phyloP scores from a whole-genome alignment of 1,140 invertebrate species.

The Psix sp. region DNA sequence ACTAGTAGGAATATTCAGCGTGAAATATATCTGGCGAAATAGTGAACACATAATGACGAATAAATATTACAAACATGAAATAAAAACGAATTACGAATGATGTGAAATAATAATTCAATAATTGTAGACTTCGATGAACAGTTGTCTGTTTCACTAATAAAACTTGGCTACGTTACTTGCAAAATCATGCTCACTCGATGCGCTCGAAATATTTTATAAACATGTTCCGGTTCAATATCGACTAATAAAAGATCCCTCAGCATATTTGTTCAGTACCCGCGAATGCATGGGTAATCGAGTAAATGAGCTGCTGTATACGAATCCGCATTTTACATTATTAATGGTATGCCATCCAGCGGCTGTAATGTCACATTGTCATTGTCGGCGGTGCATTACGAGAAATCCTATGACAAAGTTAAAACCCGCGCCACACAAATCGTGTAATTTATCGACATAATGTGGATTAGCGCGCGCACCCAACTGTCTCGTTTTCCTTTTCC shows the following conservation, averaged over 20 bases:
- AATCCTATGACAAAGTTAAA: constrained; percentile 43
- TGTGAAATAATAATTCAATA: constrained; percentile 48
- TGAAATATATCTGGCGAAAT: no score
- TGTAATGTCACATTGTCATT: constrained; percentile 60
- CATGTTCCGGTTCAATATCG: constrained; percentile 59
- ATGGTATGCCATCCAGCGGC: constrained; percentile 39
- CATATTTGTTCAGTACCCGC: constrained; percentile 56
- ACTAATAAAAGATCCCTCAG: constrained; percentile 59
- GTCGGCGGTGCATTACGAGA: constrained; percentile 55
- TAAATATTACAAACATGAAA: not conserved
- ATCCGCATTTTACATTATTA: constrained; percentile 57
- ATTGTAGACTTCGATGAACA: constrained; percentile 29
- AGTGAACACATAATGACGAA: no score
- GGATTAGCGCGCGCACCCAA: not conserved
- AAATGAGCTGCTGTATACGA: constrained; percentile 58
- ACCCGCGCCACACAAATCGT: constrained; percentile 25
- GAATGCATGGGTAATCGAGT: constrained; percentile 60
- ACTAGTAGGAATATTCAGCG: no score
- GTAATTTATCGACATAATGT: constrained; percentile 49
- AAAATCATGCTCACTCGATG: constrained; percentile 57
- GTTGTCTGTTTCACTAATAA: constrained; percentile 49
- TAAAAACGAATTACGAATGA: constrained; percentile 20
- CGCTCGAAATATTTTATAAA: constrained; percentile 60
- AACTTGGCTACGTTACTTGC: constrained; percentile 37
- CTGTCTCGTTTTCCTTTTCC: not conserved